Percentiles rank a stretch among this genome's conserved stretches.
Evolutionary conservation across 2,888 invertebrate genomes (phyloP).

Genomic region (Arenicola marina): DNA sequence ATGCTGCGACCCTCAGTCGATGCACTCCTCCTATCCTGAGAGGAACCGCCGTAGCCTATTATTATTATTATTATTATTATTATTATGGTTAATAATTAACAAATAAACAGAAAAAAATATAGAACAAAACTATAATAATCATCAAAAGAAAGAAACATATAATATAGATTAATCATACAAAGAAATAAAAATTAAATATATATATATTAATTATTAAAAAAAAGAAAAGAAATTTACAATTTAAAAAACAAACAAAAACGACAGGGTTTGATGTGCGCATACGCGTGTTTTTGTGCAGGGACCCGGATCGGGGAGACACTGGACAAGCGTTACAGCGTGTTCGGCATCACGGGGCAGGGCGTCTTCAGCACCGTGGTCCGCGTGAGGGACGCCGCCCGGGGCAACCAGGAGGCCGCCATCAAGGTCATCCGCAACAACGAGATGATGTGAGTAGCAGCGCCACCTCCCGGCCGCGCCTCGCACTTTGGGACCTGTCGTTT

Average conservation of each 20-base stretch:
- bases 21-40: too few relatives aligned
- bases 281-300: constrained; percentile 56
- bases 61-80: too few relatives aligned
- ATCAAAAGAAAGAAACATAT: too few relatives aligned
- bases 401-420: constrained; percentile 89
- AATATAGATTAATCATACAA: too few relatives aligned
- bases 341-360: constrained; percentile 97
- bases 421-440: constrained; percentile 99
- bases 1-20: too few relatives aligned
- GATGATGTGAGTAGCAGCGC: constrained; percentile 94
- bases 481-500: neutral
- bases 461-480: too few relatives aligned
- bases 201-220: too few relatives aligned
- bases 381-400: constrained; percentile 86
- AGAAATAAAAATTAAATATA: too few relatives aligned
- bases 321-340: constrained; percentile 88
- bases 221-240: neutral
- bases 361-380: constrained; percentile 97
- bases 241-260: neutral
- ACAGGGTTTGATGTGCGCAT: neutral
- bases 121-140: too few relatives aligned
- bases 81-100: too few relatives aligned
- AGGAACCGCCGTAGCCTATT: too few relatives aligned
- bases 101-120: too few relatives aligned
- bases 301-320: constrained; percentile 93